These are phyloP conservation scores for Montipora capricornis DNA, from an alignment of 64 coral and sea anemone species.

Conservation along the genomic window DNA sequence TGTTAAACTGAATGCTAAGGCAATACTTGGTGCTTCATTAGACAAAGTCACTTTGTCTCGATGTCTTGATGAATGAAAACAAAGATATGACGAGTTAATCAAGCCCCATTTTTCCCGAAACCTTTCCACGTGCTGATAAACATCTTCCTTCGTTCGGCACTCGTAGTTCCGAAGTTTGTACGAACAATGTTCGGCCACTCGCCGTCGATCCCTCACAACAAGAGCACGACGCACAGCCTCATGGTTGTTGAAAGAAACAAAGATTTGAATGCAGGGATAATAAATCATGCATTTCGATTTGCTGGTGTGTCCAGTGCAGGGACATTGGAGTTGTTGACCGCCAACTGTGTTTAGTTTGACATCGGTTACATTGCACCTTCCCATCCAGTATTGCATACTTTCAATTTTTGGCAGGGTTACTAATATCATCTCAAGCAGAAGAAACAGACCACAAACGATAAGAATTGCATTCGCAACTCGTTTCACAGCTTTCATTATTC, in stretches of 20 bases:
- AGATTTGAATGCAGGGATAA: constrained; percentile 40
- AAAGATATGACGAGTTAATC: background rate
- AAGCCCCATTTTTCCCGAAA: constrained; percentile 39
- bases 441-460: background rate
- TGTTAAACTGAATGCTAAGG: background rate
- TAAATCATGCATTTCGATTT: constrained; percentile 25
- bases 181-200: constrained; percentile 15
- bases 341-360: background rate
- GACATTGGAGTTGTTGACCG: constrained; percentile 4
- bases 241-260: background rate
- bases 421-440: constrained; percentile 12
- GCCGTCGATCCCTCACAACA: constrained; percentile 20
- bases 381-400: background rate
- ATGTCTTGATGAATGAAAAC: constrained; percentile 14
- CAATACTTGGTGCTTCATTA: constrained; percentile 3
- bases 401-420: constrained; percentile 44
- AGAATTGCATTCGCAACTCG: background rate
- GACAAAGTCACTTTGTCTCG: background rate
- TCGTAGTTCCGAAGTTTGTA: constrained; percentile 45
- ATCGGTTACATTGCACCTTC: background rate
- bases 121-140: constrained; percentile 1
- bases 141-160: constrained; percentile 13
- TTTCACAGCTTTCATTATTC: background rate
- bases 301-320: background rate
- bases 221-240: background rate